Evolutionary conservation across 1,140 invertebrate genomes (phyloP), one percentile per base, ranked within the genome.

Genomic region (Oryctes rhinoceros): DNA sequence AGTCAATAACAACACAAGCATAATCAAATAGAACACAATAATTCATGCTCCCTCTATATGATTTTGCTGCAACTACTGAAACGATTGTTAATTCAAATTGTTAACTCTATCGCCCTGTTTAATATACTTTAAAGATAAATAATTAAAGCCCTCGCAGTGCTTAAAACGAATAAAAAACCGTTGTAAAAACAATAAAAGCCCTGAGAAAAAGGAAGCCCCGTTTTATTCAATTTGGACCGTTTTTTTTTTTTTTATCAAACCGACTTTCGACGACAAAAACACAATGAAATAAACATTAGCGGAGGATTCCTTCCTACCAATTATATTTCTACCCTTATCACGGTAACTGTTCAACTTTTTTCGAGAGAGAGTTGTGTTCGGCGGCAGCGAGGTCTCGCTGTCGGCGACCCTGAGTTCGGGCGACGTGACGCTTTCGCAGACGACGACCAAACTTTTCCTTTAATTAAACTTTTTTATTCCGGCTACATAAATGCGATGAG

Each of bases 271-370:
- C 53, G 53, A 59, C 53, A 71, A 71, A 37, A 71, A 71, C 20
- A 71, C 65, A 71, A 37, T 71, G 24, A 37, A 71, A 71, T 71
- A 71, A 71, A 71, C 24, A 71, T 71, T 71, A 71, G 65, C 20
- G 65, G 24, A 71, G 35, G 65, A 71, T 71, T 71, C 65, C 35
- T 71, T 71, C 65, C 24, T 24, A 71, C 65, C 65, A 71, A 71
- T 71, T 71, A 71, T 71, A 71, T 71, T 71, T 37, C 24, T 24
- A 71, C 65, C 65, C 65, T 71, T 71, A 71, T 71, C 65, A 71
- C 65, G 65, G 65, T 15, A 71, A 71, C 65, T 71, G 65, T 71
- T 71, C 65, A 71, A 71, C 65, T 71, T 71, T 71, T 71, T 24
- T 37, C 65, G 65, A 37, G 65, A 71, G 18, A 59, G 53, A 53